Evolutionary conservation across 2,888 invertebrate species (phyloP).

Genomic region (Ochropleura leucogaster): DNA sequence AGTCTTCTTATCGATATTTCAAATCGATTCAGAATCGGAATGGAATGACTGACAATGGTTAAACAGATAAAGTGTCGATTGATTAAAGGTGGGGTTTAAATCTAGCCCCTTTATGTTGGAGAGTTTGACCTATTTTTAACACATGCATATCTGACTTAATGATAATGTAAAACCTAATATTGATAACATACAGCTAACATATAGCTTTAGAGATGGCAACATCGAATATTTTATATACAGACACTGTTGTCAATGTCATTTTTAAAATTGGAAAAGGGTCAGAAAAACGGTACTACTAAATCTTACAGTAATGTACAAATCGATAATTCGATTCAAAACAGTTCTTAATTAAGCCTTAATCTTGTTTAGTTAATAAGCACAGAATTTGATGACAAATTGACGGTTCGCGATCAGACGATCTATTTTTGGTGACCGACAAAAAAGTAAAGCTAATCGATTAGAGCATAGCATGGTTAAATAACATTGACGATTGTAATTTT

Average conservation of each 20-base stretch:
- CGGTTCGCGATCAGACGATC: conserved; percentile 32
- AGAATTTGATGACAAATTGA: conserved; percentile 34
- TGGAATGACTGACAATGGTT: conserved; percentile 47
- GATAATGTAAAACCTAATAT: no score
- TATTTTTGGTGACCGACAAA: conserved; percentile 39
- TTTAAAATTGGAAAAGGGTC: not conserved
- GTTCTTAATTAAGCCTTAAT: conserved; percentile 19
- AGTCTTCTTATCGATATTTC: conserved; percentile 55
- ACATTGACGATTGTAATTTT: conserved; percentile 20
- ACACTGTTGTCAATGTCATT: not conserved
- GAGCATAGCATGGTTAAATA: conserved; percentile 17
- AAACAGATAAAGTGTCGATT: conserved; percentile 29
- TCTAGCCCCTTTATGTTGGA: conserved; percentile 14
- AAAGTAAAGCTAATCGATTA: conserved; percentile 38
- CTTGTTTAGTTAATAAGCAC: conserved; percentile 26
- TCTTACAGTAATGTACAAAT: not conserved
- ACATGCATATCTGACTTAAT: not conserved
- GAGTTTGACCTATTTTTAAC: conserved; percentile 10
- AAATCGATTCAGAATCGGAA: conserved; percentile 51
- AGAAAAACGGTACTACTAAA: not conserved
- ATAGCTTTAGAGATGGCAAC: not conserved
- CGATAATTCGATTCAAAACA: not conserved
- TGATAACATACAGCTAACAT: no score
- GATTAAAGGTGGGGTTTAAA: conserved; percentile 34
- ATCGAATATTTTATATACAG: not conserved